Conservation (phyloP, 92 coral and sea anemone genomes). For the Montipora capitata region DNA sequence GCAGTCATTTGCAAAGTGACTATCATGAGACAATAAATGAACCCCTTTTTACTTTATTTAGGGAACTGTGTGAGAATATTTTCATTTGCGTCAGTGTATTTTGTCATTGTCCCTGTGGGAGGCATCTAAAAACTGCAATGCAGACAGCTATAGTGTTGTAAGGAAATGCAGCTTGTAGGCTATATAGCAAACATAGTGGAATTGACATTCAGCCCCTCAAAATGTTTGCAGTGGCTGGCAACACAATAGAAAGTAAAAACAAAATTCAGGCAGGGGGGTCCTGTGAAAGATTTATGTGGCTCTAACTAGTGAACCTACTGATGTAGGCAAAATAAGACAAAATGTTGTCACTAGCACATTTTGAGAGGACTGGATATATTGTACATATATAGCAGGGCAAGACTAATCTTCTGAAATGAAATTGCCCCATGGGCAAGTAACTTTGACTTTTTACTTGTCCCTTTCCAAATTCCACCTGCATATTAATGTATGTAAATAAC, state of each 20-base stretch:
- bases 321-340: neutral
- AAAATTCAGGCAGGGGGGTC: neutral
- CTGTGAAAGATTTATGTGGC: neutral
- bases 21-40: no score
- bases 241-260: conserved; percentile 9
- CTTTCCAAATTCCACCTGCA: no score
- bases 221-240: conserved; percentile 11
- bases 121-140: conserved; percentile 13
- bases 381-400: no score
- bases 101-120: conserved; percentile 7
- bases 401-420: no score
- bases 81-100: neutral
- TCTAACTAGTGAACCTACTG: no score
- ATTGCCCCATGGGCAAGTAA: no score
- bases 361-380: neutral
- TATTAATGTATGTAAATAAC: no score
- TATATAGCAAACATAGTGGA: conserved; percentile 19
- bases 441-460: no score
- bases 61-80: no score
- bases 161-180: conserved; percentile 3
- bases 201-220: conserved; percentile 5
- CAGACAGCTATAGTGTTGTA: neutral
- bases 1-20: no score
- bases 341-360: neutral
- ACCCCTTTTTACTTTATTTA: neutral